Base-by-base conservation (phyloP, 2,113 vertebrate genomes). In the Drymodes brunneopygia region DNA sequence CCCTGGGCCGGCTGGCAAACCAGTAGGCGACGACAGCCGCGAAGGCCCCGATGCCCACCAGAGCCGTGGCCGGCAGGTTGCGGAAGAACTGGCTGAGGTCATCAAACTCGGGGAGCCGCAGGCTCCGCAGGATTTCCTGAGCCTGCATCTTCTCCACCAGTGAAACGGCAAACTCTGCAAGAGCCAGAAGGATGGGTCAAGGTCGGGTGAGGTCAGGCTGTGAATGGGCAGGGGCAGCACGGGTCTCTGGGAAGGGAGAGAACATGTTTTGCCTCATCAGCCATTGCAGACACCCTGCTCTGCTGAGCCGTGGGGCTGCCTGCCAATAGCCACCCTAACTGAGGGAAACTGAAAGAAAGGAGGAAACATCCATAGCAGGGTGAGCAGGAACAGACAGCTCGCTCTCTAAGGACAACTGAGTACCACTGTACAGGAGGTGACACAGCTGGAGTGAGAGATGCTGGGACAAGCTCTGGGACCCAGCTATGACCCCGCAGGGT, bases 111-210 rank as follows among this genome's bases (percentile, higher is more conserved):
- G 99, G 98, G 60, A 99, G 98, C 93, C 98, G 97, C 97, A 99
- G 97, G 92, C 98, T 98, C 80, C 98, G 98, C 97, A 99, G 98
- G 95, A 99, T 98, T 86, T 99, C 99, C 97, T 99, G 99, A 71
- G 98, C 98, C 97, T 99, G 99, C 99, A 99, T 99, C 98, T 99
- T 99, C 98, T 99, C 99, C 98, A 98, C 98, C 79, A 99, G 97
- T 0, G 98, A 99, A 91, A 99, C 97, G 69, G 98, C 98, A 44
- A 99, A 97, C 98, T 99, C 99, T 99, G 98, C 61, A 75, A 92
- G 93, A 88, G 83, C 48, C 73, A 77, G 81, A 62, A 9, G 71
- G 72, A 74, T 1, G 23, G 8, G 13, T 25, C 12, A 24, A 24
- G 58, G 51, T 11, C 1, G 1, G 69, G 31, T 19, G 47, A 81